Percentiles rank a stretch among this genome's conserved stretches.
phyloP scores from a whole-genome alignment of 92 coral and sea anemone genomes.

The Bergia puertoricense region DNA sequence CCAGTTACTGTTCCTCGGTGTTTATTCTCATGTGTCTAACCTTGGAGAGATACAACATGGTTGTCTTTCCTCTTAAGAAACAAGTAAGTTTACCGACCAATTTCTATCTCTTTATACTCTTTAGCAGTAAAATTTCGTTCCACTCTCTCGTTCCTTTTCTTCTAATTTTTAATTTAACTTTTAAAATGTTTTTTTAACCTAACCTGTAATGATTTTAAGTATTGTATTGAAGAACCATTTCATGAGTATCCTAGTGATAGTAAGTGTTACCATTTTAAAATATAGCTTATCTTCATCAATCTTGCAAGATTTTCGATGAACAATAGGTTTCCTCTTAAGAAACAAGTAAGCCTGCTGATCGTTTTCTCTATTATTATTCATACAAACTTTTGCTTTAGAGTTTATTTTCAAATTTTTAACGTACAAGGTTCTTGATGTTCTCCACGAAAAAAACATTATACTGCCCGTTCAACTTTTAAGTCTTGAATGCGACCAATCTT shows the following conservation, averaged over 20 bases:
- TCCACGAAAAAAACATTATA: too few relatives aligned
- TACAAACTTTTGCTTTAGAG: too few relatives aligned
- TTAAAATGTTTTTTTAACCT: too few relatives aligned
- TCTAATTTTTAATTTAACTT: not conserved
- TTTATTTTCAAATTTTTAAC: too few relatives aligned
- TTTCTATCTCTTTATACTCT: not conserved
- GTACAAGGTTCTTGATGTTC: too few relatives aligned
- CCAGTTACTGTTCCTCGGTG: not conserved
- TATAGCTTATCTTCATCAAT: too few relatives aligned
- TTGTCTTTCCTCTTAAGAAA: not conserved
- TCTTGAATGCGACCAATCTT: too few relatives aligned
- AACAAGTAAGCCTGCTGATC: constrained; percentile 6
- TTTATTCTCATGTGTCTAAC: not conserved
- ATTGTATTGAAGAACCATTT: not conserved
- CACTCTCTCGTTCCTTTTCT: not conserved
- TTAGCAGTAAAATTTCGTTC: not conserved
- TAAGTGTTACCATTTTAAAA: too few relatives aligned
- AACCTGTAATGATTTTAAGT: not conserved
- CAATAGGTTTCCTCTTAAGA: not conserved
- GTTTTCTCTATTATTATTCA: too few relatives aligned
- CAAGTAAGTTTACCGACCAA: not conserved
- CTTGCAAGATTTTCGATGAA: too few relatives aligned
- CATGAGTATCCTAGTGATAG: too few relatives aligned
- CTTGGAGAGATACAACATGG: constrained; percentile 17
- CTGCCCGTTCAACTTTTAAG: too few relatives aligned